A percentile compares a stretch with the other conserved stretches of the same genome.
Conservation (phyloP, 2,113 vertebrate genomes). For the Aldabrachelys gigantea region DNA sequence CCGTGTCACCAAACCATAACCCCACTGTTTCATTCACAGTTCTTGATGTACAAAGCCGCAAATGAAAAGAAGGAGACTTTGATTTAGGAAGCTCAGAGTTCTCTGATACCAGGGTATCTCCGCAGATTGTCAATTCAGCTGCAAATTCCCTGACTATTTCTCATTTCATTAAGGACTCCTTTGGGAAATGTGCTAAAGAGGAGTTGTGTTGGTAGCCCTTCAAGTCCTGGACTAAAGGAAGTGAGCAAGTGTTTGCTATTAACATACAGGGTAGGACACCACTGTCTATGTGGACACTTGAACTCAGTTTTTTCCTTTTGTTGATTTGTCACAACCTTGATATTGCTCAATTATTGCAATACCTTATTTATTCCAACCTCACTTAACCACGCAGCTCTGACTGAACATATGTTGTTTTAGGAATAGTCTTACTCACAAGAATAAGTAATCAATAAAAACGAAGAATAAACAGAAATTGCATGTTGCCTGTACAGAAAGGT, state of each 20-base stretch:
- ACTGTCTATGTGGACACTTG: background rate
- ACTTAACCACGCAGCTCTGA: background rate
- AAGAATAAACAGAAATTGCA: background rate
- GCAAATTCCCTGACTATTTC: background rate
- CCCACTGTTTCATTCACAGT: fast-evolving
- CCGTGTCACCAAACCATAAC: background rate
- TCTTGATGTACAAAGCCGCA: conserved; percentile 32
- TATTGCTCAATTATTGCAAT: background rate
- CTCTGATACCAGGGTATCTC: background rate
- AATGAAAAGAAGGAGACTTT: conserved; percentile 21
- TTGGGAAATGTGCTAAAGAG: background rate
- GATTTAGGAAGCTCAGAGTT: background rate
- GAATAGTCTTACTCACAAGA: background rate
- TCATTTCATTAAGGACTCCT: background rate
- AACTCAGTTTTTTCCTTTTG: background rate
- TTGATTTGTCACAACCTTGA: background rate
- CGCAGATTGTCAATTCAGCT: background rate
- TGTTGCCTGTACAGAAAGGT: background rate
- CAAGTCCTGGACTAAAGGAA: background rate
- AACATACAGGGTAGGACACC: background rate
- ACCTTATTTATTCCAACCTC: background rate
- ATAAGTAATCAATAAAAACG: background rate
- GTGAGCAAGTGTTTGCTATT: background rate
- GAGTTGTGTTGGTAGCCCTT: background rate
- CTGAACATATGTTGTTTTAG: background rate